A percentile compares a stretch with the other conserved stretches of the same genome.
Evolutionary conservation across 2,113 vertebrate genomes (phyloP).

Genomic region (Prolemur simus): DNA sequence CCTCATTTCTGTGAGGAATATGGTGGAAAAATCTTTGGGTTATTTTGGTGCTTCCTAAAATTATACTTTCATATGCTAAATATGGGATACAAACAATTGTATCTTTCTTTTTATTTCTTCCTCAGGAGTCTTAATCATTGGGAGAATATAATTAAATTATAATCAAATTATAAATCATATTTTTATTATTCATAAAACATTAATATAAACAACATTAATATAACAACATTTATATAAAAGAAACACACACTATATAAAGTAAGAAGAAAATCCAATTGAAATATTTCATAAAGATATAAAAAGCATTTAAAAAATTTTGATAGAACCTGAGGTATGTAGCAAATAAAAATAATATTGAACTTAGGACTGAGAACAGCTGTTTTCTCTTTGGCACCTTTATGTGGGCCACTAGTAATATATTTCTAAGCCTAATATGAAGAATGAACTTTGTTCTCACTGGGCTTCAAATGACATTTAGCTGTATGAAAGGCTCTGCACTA

Average conservation of each 20-base stretch:
- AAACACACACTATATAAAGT: not conserved
- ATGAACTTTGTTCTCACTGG: not conserved
- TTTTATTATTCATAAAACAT: not conserved
- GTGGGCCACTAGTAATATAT: not conserved
- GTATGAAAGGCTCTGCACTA: not conserved
- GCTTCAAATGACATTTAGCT: not conserved
- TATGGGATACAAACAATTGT: not conserved
- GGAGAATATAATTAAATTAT: no score
- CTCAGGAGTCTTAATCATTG: not conserved
- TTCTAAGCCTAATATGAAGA: not conserved
- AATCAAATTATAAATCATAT: not conserved
- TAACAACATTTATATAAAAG: not conserved
- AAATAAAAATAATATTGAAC: conserved; percentile 8
- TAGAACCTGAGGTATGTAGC: not conserved
- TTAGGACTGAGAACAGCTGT: not conserved
- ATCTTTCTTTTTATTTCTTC: not conserved
- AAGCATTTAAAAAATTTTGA: not conserved
- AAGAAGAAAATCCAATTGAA: not conserved
- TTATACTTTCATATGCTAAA: not conserved
- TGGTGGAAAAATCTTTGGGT: not conserved
- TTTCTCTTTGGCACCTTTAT: not conserved
- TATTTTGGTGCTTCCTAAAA: not conserved
- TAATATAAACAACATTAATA: no score
- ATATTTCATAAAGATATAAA: not conserved
- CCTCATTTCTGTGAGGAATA: not conserved